Conservation (phyloP, 2,113 vertebrate species). For the Aviceda subcristata region DNA sequence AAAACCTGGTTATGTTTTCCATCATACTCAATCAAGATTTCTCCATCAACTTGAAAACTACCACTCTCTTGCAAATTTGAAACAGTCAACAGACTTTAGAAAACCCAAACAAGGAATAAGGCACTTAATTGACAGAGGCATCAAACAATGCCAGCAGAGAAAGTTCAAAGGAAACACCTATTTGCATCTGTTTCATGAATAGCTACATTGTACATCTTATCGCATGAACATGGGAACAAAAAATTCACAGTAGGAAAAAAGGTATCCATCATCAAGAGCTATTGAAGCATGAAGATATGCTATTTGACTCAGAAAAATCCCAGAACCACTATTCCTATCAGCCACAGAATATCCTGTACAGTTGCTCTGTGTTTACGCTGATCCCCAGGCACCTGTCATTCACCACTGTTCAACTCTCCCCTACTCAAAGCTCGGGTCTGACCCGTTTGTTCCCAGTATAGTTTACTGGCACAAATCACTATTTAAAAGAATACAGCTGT, state of each 20-base stretch:
- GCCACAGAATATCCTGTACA: neutral
- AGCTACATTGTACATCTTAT: neutral
- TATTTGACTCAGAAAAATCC: neutral
- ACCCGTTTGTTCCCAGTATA: neutral
- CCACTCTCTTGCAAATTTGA: neutral
- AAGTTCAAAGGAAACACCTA: neutral
- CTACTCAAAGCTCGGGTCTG: rapidly evolving
- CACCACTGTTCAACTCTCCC: neutral
- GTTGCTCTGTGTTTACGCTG: neutral
- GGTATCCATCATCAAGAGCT: neutral
- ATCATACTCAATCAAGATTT: neutral
- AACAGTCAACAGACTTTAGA: neutral
- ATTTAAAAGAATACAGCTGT: neutral
- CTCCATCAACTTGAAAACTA: neutral
- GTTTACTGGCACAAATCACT: neutral
- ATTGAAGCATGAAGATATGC: neutral
- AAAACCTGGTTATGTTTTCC: neutral
- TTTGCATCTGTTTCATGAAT: neutral
- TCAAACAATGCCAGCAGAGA: neutral
- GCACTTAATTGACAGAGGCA: neutral
- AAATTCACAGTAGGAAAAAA: neutral
- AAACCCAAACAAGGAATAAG: neutral
- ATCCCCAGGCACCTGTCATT: neutral
- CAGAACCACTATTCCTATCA: neutral
- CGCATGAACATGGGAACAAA: neutral